These are phyloP conservation scores for Yoshiicerus persimilis DNA, from an alignment of 1,140 invertebrate species.

Conservation along the genomic window DNA sequence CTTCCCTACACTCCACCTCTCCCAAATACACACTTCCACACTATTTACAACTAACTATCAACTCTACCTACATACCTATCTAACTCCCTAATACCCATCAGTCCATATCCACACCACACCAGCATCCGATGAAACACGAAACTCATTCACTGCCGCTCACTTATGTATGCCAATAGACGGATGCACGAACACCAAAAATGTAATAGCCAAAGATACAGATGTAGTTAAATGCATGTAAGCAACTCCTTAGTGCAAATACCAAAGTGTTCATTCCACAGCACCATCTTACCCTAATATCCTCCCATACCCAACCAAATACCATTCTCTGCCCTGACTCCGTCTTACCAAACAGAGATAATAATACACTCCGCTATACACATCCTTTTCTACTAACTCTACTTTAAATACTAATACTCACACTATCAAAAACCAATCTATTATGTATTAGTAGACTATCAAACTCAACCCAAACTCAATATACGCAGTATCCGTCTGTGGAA, in stretches of 20 bases:
- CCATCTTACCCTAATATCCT: too few relatives aligned
- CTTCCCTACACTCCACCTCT: neutral
- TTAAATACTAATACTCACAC: neutral
- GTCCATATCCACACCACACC: neutral
- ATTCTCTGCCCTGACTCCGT: neutral
- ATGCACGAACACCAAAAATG: too few relatives aligned
- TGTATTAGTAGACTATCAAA: neutral
- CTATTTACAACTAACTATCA: neutral
- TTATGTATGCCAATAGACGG: neutral
- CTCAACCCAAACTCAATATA: neutral
- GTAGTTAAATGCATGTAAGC: too few relatives aligned
- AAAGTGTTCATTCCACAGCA: too few relatives aligned
- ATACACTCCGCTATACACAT: neutral
- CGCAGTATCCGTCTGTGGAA: too few relatives aligned
- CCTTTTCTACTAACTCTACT: neutral
- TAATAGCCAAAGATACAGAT: too few relatives aligned
- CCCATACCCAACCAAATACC: too few relatives aligned
- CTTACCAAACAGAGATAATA: neutral
- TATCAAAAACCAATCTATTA: neutral
- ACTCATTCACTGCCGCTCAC: neutral
- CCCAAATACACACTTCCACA: too few relatives aligned
- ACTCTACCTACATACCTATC: neutral
- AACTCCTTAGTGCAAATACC: too few relatives aligned
- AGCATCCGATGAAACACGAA: neutral
- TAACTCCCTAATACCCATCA: too few relatives aligned